These are phyloP conservation scores for Hyles vespertilio DNA, from an alignment of 1,140 invertebrate genomes.

Conservation along the genomic window DNA sequence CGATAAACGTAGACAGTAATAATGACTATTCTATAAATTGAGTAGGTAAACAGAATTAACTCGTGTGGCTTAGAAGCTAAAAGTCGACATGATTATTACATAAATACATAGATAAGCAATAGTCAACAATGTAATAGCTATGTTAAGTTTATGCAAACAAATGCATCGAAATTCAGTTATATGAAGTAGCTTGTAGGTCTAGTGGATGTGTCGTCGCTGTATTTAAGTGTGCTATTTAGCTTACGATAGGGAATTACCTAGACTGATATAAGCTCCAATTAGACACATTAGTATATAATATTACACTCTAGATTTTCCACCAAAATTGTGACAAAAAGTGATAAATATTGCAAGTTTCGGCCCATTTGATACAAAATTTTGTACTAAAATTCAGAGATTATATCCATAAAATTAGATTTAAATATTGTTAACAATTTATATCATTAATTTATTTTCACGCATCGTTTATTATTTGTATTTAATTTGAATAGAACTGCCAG, in stretches of 20 bases:
- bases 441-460: constrained; percentile 3
- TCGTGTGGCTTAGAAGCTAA: too few relatives aligned
- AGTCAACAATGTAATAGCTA: constrained; percentile 2
- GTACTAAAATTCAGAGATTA: constrained; percentile 46
- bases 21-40: too few relatives aligned
- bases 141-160: constrained; percentile 15
- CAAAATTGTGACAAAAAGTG: constrained; percentile 43
- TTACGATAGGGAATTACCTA: constrained; percentile 64
- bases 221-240: constrained; percentile 48
- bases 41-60: too few relatives aligned
- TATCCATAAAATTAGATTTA: constrained; percentile 17
- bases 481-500: background rate
- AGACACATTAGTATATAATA: constrained; percentile 45
- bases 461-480: background rate
- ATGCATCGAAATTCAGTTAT: constrained; percentile 43
- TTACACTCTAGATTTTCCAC: constrained; percentile 54
- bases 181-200: constrained; percentile 53
- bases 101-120: background rate
- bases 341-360: constrained; percentile 42
- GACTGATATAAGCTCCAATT: constrained; percentile 67
- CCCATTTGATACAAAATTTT: constrained; percentile 47
- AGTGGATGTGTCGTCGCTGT: constrained; percentile 48
- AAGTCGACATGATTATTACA: too few relatives aligned
- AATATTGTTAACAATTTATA: background rate
- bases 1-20: too few relatives aligned